phyloP scores from a whole-genome alignment of 2,113 vertebrate genomes.

The Parus major region DNA sequence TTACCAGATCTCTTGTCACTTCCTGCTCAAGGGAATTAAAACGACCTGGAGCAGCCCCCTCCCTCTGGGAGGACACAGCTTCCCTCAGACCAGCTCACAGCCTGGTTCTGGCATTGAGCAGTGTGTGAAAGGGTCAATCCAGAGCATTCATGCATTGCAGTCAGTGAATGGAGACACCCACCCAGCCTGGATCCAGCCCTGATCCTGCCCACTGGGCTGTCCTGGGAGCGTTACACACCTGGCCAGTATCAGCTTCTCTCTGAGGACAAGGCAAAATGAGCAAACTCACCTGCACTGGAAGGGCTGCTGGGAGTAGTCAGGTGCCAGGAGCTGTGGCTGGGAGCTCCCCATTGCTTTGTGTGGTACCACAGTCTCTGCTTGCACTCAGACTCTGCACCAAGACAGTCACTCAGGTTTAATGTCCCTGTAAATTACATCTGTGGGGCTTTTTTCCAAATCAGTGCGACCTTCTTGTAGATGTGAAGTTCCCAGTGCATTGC shows the following conservation, averaged over 20 bases:
- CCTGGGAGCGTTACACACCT: background rate
- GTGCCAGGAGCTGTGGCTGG: background rate
- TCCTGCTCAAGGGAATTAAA: background rate
- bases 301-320: background rate
- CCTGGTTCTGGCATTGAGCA: background rate
- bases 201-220: background rate
- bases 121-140: fast-evolving
- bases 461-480: fast-evolving
- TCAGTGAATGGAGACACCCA: background rate
- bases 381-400: background rate
- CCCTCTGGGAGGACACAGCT: background rate
- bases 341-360: fast-evolving
- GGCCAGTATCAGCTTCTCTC: background rate
- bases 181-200: background rate
- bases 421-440: background rate
- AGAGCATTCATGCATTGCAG: fast-evolving
- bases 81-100: background rate
- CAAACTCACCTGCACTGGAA: background rate
- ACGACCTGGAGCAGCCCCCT: background rate
- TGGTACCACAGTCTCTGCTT: background rate
- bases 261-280: background rate
- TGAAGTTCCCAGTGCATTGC: background rate
- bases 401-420: background rate
- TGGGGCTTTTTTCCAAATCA: background rate
- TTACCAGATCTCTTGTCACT: background rate